These are phyloP conservation scores for Drosophila sucinea DNA, from an alignment of 1,140 invertebrate genomes.

Conservation along the genomic window DNA sequence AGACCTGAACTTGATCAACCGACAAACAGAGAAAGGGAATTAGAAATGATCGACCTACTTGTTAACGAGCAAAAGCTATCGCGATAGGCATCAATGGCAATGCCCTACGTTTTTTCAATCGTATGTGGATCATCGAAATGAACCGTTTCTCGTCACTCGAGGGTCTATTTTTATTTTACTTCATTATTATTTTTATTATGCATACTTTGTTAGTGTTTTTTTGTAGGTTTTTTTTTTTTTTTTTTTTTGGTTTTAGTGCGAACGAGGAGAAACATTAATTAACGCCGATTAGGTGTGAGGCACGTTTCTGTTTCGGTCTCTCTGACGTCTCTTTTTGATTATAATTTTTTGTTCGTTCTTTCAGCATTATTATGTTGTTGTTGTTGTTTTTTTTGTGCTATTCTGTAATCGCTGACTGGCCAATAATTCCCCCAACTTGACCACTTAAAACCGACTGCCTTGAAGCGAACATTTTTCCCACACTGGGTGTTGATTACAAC, in stretches of 20 bases:
- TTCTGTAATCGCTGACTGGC: slow-evolving; percentile 23
- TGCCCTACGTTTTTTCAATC: background rate
- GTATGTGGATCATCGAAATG: slow-evolving; percentile 4
- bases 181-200: slow-evolving; percentile 22
- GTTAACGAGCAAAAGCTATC: background rate
- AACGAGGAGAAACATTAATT: slow-evolving; percentile 49
- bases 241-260: slow-evolving; percentile 24
- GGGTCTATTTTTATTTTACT: slow-evolving; percentile 7
- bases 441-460: slow-evolving; percentile 63
- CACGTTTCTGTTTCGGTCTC: slow-evolving; percentile 54
- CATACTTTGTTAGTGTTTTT: slow-evolving; percentile 26
- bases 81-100: background rate
- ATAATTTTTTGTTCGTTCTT: background rate
- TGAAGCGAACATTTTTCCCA: slow-evolving; percentile 63
- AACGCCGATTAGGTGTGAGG: slow-evolving; percentile 57
- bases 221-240: slow-evolving; percentile 1
- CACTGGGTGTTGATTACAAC: slow-evolving; percentile 55
- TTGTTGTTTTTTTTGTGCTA: slow-evolving; percentile 20
- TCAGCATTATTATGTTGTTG: background rate
- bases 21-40: background rate
- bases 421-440: slow-evolving; percentile 49
- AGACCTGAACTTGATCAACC: background rate
- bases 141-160: background rate
- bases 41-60: background rate
- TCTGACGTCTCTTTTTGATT: slow-evolving; percentile 45